Conservation (phyloP, 2,888 invertebrate genomes). For the Parnassius smintheus region DNA sequence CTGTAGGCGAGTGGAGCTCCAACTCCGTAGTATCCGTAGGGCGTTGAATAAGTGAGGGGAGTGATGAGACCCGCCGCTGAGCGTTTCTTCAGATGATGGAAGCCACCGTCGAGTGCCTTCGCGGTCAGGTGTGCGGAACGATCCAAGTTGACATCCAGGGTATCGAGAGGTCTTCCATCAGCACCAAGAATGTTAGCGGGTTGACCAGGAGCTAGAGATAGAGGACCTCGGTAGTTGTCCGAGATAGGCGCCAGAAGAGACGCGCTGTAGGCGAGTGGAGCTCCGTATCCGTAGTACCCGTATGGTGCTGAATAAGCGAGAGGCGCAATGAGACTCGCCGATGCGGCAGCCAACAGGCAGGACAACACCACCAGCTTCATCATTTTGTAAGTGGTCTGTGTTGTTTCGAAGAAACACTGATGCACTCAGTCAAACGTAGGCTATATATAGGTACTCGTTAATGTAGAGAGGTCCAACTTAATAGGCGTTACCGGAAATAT, state of each 20-base stretch:
- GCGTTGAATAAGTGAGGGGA: slow-evolving; percentile 50
- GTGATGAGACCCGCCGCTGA: slow-evolving; percentile 56
- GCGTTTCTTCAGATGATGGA: too few relatives aligned
- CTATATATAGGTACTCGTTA: slow-evolving; percentile 47
- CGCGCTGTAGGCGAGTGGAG: slow-evolving; percentile 43
- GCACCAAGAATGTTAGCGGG: slow-evolving; percentile 59
- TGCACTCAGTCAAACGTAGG: slow-evolving; percentile 39
- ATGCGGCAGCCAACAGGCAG: slow-evolving; percentile 81
- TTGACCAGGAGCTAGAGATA: too few relatives aligned
- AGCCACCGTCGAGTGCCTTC: too few relatives aligned
- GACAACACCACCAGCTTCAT: slow-evolving; percentile 83
- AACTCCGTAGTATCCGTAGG: slow-evolving; percentile 32
- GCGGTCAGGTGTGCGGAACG: too few relatives aligned
- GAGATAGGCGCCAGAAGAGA: slow-evolving; percentile 40
- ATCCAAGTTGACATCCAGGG: too few relatives aligned
- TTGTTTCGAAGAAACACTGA: slow-evolving; percentile 64
- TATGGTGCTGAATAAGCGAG: slow-evolving; percentile 42
- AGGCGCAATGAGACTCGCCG: slow-evolving; percentile 74
- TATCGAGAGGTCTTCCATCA: slow-evolving; percentile 61
- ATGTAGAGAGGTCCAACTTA: slow-evolving; percentile 36
- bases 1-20: slow-evolving; percentile 42
- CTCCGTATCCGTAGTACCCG: slow-evolving; percentile 34
- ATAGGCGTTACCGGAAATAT: slow-evolving; percentile 55
- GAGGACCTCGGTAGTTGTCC: slow-evolving; percentile 51
- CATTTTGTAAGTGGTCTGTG: slow-evolving; percentile 76